These are phyloP conservation scores for Clusia tigrina DNA, from an alignment of 2,888 invertebrate genomes.

Conservation along the genomic window DNA sequence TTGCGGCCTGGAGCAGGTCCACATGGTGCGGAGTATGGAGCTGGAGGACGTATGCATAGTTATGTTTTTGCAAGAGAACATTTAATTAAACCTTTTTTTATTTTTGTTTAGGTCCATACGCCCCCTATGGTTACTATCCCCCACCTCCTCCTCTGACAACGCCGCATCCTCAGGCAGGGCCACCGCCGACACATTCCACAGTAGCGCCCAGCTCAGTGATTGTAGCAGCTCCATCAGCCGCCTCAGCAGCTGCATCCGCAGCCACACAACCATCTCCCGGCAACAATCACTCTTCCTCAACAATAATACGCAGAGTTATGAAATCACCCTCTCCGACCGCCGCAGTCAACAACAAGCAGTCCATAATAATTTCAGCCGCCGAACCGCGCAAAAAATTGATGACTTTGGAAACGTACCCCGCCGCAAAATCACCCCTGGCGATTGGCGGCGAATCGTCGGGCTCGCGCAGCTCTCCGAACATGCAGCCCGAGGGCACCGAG, in stretches of 20 bases:
- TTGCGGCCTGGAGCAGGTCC: constrained; percentile 42
- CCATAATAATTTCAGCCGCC: no score
- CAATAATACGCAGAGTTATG: constrained; percentile 33
- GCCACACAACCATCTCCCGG: constrained; percentile 47
- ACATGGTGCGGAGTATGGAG: constrained; percentile 48
- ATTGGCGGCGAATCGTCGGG: constrained; percentile 47
- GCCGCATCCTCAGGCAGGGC: constrained; percentile 39
- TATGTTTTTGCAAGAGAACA: not conserved
- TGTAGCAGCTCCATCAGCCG: constrained; percentile 47
- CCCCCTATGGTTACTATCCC: constrained; percentile 59
- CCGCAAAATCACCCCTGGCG: constrained; percentile 50
- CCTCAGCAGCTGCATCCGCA: constrained; percentile 35
- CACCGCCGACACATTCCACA: constrained; percentile 44
- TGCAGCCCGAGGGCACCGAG: constrained; percentile 44
- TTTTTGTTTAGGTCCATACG: constrained; percentile 27
- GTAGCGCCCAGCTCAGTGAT: constrained; percentile 50
- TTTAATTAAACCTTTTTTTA: not conserved
- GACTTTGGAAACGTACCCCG: constrained; percentile 58
- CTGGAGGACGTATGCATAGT: constrained; percentile 57
- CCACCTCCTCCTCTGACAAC: constrained; percentile 55
- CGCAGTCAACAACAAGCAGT: constrained; percentile 21
- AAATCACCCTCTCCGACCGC: constrained; percentile 38
- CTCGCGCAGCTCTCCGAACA: constrained; percentile 52
- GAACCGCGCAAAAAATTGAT: constrained; percentile 57
- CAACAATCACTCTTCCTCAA: constrained; percentile 35